Evolutionary conservation across 1,140 invertebrate species (phyloP).

Genomic region (Lerema accius): DNA sequence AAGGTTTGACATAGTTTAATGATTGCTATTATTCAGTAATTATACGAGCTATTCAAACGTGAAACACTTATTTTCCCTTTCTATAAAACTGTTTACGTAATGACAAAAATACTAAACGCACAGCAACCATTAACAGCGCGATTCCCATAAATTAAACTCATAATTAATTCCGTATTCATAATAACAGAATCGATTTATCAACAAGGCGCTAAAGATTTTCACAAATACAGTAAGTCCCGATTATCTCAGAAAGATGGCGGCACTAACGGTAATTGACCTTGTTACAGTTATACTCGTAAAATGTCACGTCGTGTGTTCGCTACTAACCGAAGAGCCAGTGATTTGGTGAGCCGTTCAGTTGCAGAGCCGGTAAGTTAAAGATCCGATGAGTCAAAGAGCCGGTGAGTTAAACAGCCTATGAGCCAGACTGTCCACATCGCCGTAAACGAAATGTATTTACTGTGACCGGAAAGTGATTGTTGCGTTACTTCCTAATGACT

Average conservation of each 20-base stretch:
- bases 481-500: constrained; percentile 28
- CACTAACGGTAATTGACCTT: constrained; percentile 46
- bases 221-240: constrained; percentile 1
- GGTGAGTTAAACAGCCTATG: too few species aligned
- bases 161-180: too few species aligned
- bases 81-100: too few species aligned
- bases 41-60: too few species aligned
- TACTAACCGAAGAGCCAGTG: constrained; percentile 30
- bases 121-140: too few species aligned
- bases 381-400: neutral
- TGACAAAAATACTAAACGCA: too few species aligned
- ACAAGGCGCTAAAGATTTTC: too few species aligned
- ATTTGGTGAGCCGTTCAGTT: neutral
- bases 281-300: constrained; percentile 53
- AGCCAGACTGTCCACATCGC: constrained; percentile 36
- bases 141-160: too few species aligned
- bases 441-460: constrained; percentile 48
- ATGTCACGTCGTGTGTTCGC: constrained; percentile 48
- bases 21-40: too few species aligned
- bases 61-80: too few species aligned
- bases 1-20: too few species aligned
- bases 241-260: constrained; percentile 6
- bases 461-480: constrained; percentile 43
- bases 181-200: too few species aligned
- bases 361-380: neutral